Evolutionary conservation across 2,888 invertebrate species (phyloP).

Genomic region (Ectobius pallidus): DNA sequence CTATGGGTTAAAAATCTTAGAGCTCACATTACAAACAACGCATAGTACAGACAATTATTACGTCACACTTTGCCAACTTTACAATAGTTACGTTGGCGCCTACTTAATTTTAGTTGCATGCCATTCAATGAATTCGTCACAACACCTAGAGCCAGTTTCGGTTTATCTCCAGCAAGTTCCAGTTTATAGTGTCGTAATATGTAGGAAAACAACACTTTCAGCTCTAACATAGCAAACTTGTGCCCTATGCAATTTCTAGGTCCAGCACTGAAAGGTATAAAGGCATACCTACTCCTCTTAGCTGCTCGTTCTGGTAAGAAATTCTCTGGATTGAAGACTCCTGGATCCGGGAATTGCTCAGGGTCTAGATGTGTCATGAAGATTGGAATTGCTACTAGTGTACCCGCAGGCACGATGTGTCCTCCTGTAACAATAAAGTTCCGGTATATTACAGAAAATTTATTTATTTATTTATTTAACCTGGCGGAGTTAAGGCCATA

Average conservation of each 20-base stretch:
- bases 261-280: background rate
- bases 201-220: conserved; percentile 46
- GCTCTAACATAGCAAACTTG: conserved; percentile 47
- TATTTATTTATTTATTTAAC: no score
- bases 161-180: background rate
- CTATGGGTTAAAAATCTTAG: no score
- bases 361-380: conserved; percentile 61
- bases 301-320: conserved; percentile 64
- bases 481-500: no score
- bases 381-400: conserved; percentile 62
- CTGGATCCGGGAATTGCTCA: conserved; percentile 65
- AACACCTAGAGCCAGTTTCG: no score
- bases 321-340: conserved; percentile 71
- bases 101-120: no score
- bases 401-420: conserved; percentile 59
- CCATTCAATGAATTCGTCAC: no score
- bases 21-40: no score
- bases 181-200: conserved; percentile 39
- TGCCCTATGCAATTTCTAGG: conserved; percentile 52
- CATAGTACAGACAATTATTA: no score
- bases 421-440: no score
- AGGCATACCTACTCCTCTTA: conserved; percentile 49
- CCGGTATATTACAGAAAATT: no score
- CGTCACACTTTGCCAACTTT: no score
- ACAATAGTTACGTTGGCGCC: no score